Base-by-base conservation (phyloP, 2,888 invertebrate genomes). In the Catocala sponsa region DNA sequence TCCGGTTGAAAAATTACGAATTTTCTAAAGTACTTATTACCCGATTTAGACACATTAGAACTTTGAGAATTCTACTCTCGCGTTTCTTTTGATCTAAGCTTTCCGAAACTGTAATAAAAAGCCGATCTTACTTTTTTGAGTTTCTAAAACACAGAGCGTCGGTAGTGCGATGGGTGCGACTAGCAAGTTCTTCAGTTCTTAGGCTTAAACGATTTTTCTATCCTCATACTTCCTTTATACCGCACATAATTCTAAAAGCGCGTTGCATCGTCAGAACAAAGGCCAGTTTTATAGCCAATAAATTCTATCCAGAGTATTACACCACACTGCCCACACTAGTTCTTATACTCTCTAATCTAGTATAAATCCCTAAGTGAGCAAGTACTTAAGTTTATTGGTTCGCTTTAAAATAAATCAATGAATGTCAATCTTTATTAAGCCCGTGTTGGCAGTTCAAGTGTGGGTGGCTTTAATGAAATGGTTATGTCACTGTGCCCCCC, bases 261-360 rank as follows among this genome's bases (percentile, higher is more conserved):
- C 13, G 9, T n/a, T 0, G 42, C 15, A 38, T 6, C 5, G 25
- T 38, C 15, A n/a, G 38, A 13, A 13, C 13, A 43, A 32, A 7
- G 9, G 12, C 0, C 11, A 25, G 15, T 35, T 38, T n/a, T n/a
- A 43, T 33, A 9, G 12, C 12, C 4, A 5, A 5, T 46, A 13
- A 35, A 54, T 2, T 44, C 54, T 13, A 13, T 4, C 0, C 33
- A 13, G 54, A 54, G 6, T 7, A 32, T 44, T 33, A 53, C 32
- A 53, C 54, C 11, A 35, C 9, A 44, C 46, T 10, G 10, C 54
- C 54, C 54, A 54, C 54, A 46, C 44, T 10, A 9, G 44, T 35
- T n/a, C n/a, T 46, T 11, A 54, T 6, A 33, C 44, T 44, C 32
- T 48, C 54, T 35, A 54, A 46, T 46, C 13, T 35, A 13, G 6